Conservation (phyloP, 2,888 invertebrate genomes). For the Lacanobia wlatinum region DNA sequence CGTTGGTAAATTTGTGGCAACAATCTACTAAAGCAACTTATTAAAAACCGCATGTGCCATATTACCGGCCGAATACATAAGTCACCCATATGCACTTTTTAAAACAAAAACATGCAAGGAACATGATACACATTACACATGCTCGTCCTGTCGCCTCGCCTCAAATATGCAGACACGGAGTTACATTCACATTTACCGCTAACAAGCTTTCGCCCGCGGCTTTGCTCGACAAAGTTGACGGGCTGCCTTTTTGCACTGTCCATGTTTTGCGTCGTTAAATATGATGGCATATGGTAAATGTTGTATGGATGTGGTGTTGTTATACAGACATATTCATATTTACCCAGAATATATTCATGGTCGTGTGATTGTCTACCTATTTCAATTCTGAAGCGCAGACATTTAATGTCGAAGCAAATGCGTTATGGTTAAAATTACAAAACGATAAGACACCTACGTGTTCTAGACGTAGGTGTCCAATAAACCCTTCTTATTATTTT, state of each 20-base stretch:
- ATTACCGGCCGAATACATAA: neutral
- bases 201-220: conserved; percentile 59
- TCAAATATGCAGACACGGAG: conserved; percentile 48
- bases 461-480: no score
- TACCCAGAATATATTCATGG: neutral
- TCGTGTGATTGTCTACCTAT: neutral
- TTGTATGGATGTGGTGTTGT: neutral
- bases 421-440: no score
- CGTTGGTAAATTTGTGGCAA: neutral
- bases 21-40: neutral
- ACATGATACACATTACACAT: conserved; percentile 20
- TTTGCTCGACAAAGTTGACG: conserved; percentile 36
- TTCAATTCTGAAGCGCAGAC: neutral
- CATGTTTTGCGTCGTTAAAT: conserved; percentile 55
- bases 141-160: conserved; percentile 25
- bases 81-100: conserved; percentile 11
- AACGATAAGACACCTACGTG: no score
- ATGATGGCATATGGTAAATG: conserved; percentile 22
- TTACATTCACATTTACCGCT: conserved; percentile 49
- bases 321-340: neutral
- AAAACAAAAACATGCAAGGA: conserved; percentile 4
- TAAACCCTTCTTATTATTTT: no score
- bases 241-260: conserved; percentile 39
- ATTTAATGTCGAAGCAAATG: neutral
- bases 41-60: neutral